Conservation (phyloP, 2,888 invertebrate species). For the Mermis nigrescens region DNA sequence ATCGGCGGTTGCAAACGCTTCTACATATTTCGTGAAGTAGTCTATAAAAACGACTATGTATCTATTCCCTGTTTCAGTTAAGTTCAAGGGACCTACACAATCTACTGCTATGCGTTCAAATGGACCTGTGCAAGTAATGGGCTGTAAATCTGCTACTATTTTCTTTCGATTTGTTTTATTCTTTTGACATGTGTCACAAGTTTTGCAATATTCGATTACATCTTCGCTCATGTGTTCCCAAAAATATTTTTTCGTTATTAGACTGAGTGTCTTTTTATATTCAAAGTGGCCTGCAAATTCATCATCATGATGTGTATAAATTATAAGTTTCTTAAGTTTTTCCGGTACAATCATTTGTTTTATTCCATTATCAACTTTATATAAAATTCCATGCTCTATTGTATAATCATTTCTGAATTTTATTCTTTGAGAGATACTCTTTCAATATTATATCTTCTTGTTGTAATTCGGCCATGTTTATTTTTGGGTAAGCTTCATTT, state of each 20-base stretch:
- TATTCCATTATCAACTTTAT: no score
- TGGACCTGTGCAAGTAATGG: slow-evolving; percentile 12
- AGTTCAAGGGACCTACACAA: slow-evolving; percentile 18
- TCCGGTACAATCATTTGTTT: no score
- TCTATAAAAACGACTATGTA: slow-evolving; percentile 18
- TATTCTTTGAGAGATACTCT: no score
- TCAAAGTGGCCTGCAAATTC: background rate
- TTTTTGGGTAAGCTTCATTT: no score
- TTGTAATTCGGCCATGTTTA: no score
- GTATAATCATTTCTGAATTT: no score
- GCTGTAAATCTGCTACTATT: slow-evolving; percentile 9
- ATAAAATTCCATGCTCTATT: no score
- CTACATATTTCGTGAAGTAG: slow-evolving; percentile 17
- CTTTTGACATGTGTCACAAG: background rate
- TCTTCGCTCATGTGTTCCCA: background rate
- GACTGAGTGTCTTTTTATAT: background rate
- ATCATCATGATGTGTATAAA: background rate
- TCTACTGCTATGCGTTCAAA: slow-evolving; percentile 19
- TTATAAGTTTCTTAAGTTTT: no score
- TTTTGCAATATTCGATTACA: background rate
- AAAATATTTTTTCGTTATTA: background rate
- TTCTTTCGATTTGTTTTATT: background rate
- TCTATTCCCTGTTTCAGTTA: slow-evolving; percentile 13
- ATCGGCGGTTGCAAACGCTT: slow-evolving; percentile 24
- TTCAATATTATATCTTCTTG: no score